A percentile compares a stretch with the other conserved stretches of the same genome.
Evolutionary conservation across 2,797 vertebrate genomes (phyloP).

Genomic region (Champsocephalus gunnari): DNA sequence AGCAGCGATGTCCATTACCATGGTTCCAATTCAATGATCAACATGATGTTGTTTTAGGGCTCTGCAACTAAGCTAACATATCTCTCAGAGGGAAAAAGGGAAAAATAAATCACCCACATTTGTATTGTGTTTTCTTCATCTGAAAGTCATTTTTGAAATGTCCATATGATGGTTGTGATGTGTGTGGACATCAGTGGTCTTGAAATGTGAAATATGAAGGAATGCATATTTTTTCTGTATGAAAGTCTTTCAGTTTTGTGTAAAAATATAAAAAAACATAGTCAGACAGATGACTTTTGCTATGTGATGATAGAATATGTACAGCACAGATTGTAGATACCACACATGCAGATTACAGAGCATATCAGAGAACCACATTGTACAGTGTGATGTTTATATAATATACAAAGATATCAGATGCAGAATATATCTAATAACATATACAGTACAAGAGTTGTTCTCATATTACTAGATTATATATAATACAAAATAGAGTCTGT

Average conservation of each 20-base stretch:
- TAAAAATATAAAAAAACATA: slow-evolving; percentile 31
- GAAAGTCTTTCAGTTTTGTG: slow-evolving; percentile 43
- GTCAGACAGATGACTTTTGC: slow-evolving; percentile 52
- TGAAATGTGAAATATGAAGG: slow-evolving; percentile 43
- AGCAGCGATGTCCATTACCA: slow-evolving; percentile 40
- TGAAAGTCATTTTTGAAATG: slow-evolving; percentile 41
- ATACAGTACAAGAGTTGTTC: slow-evolving; percentile 61
- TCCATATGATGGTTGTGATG: slow-evolving; percentile 43
- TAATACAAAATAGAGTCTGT: slow-evolving; percentile 56
- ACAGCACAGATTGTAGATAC: slow-evolving; percentile 77
- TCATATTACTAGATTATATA: slow-evolving; percentile 69
- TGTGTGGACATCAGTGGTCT: slow-evolving; percentile 58
- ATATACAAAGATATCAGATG: slow-evolving; percentile 68
- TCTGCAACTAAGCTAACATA: slow-evolving; percentile 56
- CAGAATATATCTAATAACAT: slow-evolving; percentile 70
- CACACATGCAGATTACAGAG: slow-evolving; percentile 62
- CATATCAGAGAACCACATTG: slow-evolving; percentile 76
- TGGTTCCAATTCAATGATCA: slow-evolving; percentile 22
- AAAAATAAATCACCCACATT: slow-evolving; percentile 13
- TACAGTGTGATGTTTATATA: slow-evolving; percentile 76
- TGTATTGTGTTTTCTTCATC: slow-evolving; percentile 38
- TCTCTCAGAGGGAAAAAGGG: slow-evolving; percentile 22
- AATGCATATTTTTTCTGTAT: slow-evolving; percentile 54
- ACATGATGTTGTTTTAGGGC: slow-evolving; percentile 49
- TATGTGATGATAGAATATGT: slow-evolving; percentile 59